phyloP scores from a whole-genome alignment of 2,113 vertebrate genomes.

The Engystomops pustulosus region DNA sequence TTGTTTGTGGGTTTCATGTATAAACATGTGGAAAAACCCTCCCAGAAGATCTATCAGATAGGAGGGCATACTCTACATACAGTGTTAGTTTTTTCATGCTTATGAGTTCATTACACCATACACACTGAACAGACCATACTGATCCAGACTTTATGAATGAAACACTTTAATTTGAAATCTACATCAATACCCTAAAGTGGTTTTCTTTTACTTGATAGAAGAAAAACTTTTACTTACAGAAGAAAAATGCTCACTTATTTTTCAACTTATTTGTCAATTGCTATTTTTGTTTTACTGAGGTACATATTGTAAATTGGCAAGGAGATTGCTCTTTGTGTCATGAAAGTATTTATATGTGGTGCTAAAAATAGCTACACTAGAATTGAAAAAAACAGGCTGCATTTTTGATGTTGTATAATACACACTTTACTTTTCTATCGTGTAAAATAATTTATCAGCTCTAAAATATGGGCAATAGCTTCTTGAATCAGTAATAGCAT shows the following conservation, averaged over 20 bases:
- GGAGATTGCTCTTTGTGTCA: background rate
- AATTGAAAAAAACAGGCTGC: background rate
- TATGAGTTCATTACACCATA: too few relatives aligned
- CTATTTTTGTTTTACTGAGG: background rate
- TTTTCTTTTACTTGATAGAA: too few relatives aligned
- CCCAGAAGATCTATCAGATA: too few relatives aligned
- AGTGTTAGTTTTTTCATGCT: too few relatives aligned
- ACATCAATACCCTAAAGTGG: too few relatives aligned
- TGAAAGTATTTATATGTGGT: background rate
- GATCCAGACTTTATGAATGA: too few relatives aligned
- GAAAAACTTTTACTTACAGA: too few relatives aligned
- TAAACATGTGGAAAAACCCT: too few relatives aligned
- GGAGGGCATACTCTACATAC: too few relatives aligned
- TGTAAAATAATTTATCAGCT: slow-evolving; percentile 1
- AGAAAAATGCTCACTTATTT: background rate
- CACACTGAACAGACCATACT: too few relatives aligned
- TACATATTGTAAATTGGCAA: background rate
- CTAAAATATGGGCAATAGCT: background rate
- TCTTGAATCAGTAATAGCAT: slow-evolving; percentile 1
- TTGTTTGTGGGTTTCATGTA: too few relatives aligned
- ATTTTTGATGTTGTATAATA: slow-evolving; percentile 15
- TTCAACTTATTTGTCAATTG: background rate
- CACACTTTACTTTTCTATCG: background rate
- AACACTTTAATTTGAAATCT: too few relatives aligned
- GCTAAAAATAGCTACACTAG: background rate